These are phyloP conservation scores for Hypolimnas misippus DNA, from an alignment of 2,888 invertebrate species.

Conservation along the genomic window DNA sequence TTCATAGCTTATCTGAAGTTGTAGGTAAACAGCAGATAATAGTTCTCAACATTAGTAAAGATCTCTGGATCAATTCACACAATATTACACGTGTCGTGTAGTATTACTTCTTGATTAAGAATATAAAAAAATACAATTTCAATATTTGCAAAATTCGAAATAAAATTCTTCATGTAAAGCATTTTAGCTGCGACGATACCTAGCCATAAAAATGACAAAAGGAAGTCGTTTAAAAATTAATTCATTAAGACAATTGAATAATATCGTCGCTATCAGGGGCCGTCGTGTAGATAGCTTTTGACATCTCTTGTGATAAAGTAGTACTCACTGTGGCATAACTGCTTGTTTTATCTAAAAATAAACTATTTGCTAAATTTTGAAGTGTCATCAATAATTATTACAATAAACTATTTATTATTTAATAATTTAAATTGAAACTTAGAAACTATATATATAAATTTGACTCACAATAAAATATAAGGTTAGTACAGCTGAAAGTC, in stretches of 20 bases:
- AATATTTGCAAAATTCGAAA: neutral
- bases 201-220: slow-evolving; percentile 14
- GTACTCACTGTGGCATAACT: neutral
- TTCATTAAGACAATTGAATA: slow-evolving; percentile 37
- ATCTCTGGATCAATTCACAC: neutral
- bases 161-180: neutral
- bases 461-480: no score
- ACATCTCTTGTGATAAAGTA: slow-evolving; percentile 30
- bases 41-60: neutral
- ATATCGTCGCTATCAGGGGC: slow-evolving; percentile 24
- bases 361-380: neutral
- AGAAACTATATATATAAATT: no score
- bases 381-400: neutral
- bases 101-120: neutral
- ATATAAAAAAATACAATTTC: neutral
- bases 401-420: no score
- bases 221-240: slow-evolving; percentile 36
- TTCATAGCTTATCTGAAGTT: neutral
- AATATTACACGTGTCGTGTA: neutral
- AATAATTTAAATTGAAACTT: no score
- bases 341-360: neutral
- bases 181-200: slow-evolving; percentile 13
- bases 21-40: neutral
- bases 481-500: no score
- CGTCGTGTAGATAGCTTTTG: slow-evolving; percentile 31